Evolutionary conservation across 2,888 invertebrate genomes (phyloP), one percentile per base, ranked within the genome.

Genomic region (Leptinotarsa juncta): DNA sequence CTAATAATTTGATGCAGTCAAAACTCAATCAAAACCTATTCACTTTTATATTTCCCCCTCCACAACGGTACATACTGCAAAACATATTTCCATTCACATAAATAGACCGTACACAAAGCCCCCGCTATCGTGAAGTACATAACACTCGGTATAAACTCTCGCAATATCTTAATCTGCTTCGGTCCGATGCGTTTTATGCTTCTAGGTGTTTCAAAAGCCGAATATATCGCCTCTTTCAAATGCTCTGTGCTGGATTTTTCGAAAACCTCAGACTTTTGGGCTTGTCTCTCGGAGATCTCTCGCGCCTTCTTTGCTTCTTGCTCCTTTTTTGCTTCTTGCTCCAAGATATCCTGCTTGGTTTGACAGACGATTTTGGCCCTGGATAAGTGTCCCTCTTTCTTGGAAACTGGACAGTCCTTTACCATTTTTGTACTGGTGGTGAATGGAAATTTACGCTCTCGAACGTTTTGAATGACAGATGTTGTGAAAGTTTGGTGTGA

Each of bases 51-150:
- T 88, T 95, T 95, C 77, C 92, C 91, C 81, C 91, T 90, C 88
- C 95, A 95, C 88, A 90, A 94, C 23, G 96, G 96, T 79, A 96
- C 87, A 86, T 93, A 92, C 81, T 92, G 90, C 67, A 93, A 89
- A 78, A 96, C 88, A 70, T 91, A 84, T 87, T 92, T 94, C 96
- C 96, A 96, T 85, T 96, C 96, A 0, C 95, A 94, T 81, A 93
- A 90, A 86, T 94, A 96, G 1, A 71, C 26, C 0, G 72, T 74
- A 53, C 72, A 77, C 53, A 77, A 55, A 60, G 66, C n/a, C 4
- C 71, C 71, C 3, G 72, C 69, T 20, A 67, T 15, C 15, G 69
- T 60, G 18, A 57, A 69, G 48, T 32, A 32, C 69, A 69, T 3
- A 18, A 69, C n/a, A 48, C 69, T 57, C 16, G 57, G 69, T 23